Conservation (phyloP, 1,140 invertebrate species). For the Stegodyphus dumicola region DNA sequence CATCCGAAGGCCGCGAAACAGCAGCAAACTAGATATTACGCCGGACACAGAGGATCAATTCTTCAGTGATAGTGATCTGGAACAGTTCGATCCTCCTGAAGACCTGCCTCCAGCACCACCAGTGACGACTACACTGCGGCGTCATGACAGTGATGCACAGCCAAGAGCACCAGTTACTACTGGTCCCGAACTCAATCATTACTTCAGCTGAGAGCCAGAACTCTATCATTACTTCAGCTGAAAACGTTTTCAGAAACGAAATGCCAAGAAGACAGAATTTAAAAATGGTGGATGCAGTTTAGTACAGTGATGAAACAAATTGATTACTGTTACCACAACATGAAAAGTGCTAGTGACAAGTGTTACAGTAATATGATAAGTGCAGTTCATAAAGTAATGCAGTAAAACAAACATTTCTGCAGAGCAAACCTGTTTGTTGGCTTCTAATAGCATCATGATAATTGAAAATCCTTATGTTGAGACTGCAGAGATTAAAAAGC, state of each 20-base stretch:
- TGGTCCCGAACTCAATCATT: conserved; percentile 24
- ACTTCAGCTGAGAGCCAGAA: conserved; percentile 34
- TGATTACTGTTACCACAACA: no score
- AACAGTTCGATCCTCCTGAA: conserved; percentile 31
- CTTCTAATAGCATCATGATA: no score
- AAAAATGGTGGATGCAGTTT: not conserved
- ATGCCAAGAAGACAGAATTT: not conserved
- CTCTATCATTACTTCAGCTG: not conserved
- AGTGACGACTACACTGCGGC: not conserved
- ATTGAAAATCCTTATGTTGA: no score
- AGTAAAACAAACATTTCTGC: no score
- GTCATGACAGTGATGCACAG: conserved; percentile 14
- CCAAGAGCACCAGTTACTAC: conserved; percentile 19
- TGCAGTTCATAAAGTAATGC: no score
- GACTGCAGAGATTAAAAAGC: no score
- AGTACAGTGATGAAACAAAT: no score
- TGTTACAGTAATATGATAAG: no score
- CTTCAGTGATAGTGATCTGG: conserved; percentile 36
- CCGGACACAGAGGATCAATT: conserved; percentile 21
- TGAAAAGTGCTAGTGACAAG: no score
- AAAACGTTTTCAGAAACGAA: not conserved
- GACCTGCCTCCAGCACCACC: not conserved
- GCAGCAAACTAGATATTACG: not conserved
- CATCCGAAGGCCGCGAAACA: not conserved
- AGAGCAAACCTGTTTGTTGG: no score